Evolutionary conservation across 2,113 vertebrate species (phyloP).

Genomic region (Catharus bicknelli): DNA sequence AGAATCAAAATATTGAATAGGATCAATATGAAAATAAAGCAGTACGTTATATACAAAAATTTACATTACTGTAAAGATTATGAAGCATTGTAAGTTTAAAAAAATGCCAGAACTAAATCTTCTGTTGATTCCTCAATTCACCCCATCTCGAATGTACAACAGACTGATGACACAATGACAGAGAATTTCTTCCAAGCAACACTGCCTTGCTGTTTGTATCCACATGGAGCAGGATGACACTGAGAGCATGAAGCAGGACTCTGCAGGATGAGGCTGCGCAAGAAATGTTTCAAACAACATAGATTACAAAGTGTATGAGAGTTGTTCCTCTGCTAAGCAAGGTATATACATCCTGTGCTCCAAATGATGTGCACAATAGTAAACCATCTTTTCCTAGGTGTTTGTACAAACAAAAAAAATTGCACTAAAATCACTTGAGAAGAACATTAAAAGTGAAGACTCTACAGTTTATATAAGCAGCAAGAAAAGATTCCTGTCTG

Average conservation of each 20-base stretch:
- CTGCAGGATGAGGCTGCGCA: not conserved
- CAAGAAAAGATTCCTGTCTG: not conserved
- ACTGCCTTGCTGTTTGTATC: not conserved
- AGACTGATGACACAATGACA: not conserved
- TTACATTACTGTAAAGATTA: not conserved
- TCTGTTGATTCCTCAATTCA: not conserved
- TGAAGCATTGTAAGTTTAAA: not conserved
- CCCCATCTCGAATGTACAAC: not conserved
- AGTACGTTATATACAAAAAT: not conserved
- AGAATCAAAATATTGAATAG: not conserved
- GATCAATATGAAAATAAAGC: not conserved
- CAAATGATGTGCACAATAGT: not conserved
- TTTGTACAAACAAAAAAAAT: not conserved
- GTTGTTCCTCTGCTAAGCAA: not conserved
- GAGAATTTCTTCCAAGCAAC: not conserved
- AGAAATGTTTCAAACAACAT: not conserved
- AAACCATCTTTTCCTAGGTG: not conserved
- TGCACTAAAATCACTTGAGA: not conserved
- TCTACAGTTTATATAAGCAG: not conserved
- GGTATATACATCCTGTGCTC: not conserved
- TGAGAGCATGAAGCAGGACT: too few relatives aligned
- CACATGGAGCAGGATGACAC: not conserved
- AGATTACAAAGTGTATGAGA: not conserved
- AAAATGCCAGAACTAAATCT: not conserved
- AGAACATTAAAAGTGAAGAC: not conserved